Conservation (phyloP, 1,140 invertebrate species). For the Bombus affinis region DNA sequence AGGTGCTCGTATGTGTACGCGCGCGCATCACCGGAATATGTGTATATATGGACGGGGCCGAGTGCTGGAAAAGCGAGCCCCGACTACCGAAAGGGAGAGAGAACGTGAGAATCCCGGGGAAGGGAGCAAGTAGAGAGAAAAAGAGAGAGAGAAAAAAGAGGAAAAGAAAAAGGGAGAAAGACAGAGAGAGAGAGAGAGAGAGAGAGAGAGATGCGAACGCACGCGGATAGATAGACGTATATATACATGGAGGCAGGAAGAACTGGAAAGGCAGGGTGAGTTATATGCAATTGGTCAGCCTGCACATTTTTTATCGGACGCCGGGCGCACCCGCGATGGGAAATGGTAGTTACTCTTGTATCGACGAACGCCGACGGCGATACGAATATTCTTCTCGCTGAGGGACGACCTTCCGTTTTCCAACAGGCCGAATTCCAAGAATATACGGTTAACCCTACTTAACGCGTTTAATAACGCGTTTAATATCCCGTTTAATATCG, state of each 20-base stretch:
- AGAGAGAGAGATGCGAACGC: slow-evolving; percentile 24
- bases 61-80: slow-evolving; percentile 73
- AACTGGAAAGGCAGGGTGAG: slow-evolving; percentile 75
- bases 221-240: slow-evolving; percentile 59
- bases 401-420: neutral
- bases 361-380: slow-evolving; percentile 59
- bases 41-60: slow-evolving; percentile 48
- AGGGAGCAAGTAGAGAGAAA: slow-evolving; percentile 27
- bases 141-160: neutral
- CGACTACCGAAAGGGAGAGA: slow-evolving; percentile 61
- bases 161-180: slow-evolving; percentile 43
- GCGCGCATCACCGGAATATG: slow-evolving; percentile 56
- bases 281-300: slow-evolving; percentile 80
- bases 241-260: slow-evolving; percentile 68
- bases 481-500: too few species aligned
- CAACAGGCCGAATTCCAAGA: neutral
- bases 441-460: neutral
- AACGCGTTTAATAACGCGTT: neutral
- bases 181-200: slow-evolving; percentile 23
- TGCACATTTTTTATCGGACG: slow-evolving; percentile 75
- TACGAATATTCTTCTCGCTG: slow-evolving; percentile 41
- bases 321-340: slow-evolving; percentile 64
- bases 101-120: slow-evolving; percentile 41
- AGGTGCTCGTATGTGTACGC: slow-evolving; percentile 34
- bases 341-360: slow-evolving; percentile 70